phyloP scores from a whole-genome alignment of 2,888 invertebrate genomes.

The Yponomeuta cagnagella region DNA sequence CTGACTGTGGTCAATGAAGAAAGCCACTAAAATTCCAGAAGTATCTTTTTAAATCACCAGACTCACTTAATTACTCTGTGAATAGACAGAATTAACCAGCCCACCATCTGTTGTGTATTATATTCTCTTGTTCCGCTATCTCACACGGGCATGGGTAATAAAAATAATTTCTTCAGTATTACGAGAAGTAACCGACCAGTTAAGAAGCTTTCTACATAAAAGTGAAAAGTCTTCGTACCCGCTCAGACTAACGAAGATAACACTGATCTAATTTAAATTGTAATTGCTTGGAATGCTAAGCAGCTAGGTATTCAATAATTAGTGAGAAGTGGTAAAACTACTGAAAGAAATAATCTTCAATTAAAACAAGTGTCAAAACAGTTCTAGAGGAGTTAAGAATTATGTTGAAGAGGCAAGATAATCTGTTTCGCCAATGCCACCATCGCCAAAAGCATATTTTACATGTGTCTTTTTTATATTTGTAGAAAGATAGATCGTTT shows the following conservation, averaged over 20 bases:
- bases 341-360: neutral
- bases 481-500: too few species aligned
- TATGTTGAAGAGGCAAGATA: too few species aligned
- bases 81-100: neutral
- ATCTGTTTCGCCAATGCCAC: too few species aligned
- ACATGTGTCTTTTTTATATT: too few species aligned
- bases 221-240: neutral
- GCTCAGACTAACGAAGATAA: neutral
- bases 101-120: neutral
- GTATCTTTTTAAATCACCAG: too few species aligned
- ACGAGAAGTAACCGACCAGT: neutral
- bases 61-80: too few species aligned
- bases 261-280: conserved; percentile 1
- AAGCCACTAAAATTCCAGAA: too few species aligned
- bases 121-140: neutral
- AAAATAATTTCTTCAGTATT: neutral
- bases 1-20: too few species aligned
- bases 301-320: neutral
- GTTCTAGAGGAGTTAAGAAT: neutral
- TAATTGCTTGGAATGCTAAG: neutral
- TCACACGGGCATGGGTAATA: neutral
- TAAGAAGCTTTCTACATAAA: neutral
- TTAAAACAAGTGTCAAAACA: neutral
- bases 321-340: neutral
- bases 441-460: too few species aligned